Conservation (phyloP, 2,888 invertebrate species). For the Monoplex corrugatus region DNA sequence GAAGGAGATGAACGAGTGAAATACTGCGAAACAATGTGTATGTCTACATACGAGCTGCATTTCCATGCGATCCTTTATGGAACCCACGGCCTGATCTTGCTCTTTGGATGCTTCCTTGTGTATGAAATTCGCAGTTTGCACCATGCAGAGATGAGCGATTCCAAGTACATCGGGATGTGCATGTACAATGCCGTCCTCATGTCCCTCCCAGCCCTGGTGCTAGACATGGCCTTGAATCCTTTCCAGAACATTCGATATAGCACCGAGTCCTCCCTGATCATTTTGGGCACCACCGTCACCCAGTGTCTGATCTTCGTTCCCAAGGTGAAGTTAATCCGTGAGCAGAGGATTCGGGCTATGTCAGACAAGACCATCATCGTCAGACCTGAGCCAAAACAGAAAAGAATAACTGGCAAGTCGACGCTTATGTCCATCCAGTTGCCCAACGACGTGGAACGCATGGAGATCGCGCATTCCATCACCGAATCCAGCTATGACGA, state of each 20-base stretch:
- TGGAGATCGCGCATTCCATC: no score
- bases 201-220: slow-evolving; percentile 42
- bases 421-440: no score
- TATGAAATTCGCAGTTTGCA: slow-evolving; percentile 57
- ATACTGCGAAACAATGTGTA: no score
- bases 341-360: no score
- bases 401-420: no score
- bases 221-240: slow-evolving; percentile 45
- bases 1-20: no score
- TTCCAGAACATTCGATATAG: slow-evolving; percentile 49
- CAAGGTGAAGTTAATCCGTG: slow-evolving; percentile 55
- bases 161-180: slow-evolving; percentile 62
- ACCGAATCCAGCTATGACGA: no score
- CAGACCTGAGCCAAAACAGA: no score
- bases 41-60: slow-evolving; percentile 44
- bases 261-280: slow-evolving; percentile 38
- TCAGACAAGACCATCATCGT: no score
- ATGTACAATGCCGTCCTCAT: slow-evolving; percentile 58
- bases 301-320: slow-evolving; percentile 55
- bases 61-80: slow-evolving; percentile 51
- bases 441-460: no score
- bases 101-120: slow-evolving; percentile 57
- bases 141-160: slow-evolving; percentile 61
- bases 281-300: slow-evolving; percentile 53
- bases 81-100: slow-evolving; percentile 51